phyloP scores from a whole-genome alignment of 1,140 invertebrate genomes.

The Dysdera silvatica region DNA sequence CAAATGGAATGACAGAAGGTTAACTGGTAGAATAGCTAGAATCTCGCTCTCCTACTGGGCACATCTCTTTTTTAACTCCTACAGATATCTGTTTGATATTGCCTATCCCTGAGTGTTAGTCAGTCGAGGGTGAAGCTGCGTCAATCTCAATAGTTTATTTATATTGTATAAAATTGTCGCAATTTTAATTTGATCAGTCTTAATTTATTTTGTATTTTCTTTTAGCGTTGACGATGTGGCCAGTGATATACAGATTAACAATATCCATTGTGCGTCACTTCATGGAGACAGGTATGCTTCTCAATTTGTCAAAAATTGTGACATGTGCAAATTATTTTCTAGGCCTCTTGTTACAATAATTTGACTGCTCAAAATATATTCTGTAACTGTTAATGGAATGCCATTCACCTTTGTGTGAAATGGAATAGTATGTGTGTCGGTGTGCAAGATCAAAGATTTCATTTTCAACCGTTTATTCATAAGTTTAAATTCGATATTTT shows the following conservation, averaged over 20 bases:
- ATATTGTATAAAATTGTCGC: not conserved
- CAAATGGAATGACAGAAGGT: too few relatives aligned
- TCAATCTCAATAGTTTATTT: not conserved
- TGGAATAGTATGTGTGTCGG: too few relatives aligned
- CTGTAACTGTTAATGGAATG: not conserved
- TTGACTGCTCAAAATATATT: not conserved
- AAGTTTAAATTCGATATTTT: too few relatives aligned
- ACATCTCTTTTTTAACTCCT: too few relatives aligned
- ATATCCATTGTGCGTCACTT: slow-evolving; percentile 63
- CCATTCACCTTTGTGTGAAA: not conserved
- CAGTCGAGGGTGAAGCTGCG: not conserved
- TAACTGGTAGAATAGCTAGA: too few relatives aligned
- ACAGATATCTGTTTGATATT: too few relatives aligned
- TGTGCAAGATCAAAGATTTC: too few relatives aligned
- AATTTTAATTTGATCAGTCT: too few relatives aligned
- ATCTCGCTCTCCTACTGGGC: too few relatives aligned
- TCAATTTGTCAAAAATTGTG: not conserved
- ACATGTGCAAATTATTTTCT: not conserved
- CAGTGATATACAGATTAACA: slow-evolving; percentile 61
- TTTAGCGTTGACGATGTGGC: slow-evolving; percentile 66
- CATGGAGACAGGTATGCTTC: slow-evolving; percentile 62
- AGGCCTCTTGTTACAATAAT: too few relatives aligned
- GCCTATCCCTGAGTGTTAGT: not conserved
- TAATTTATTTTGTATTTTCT: slow-evolving; percentile 7
- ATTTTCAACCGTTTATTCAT: too few relatives aligned